Conservation (phyloP, 1,140 invertebrate species). For the Cataglyphis hispanica region DNA sequence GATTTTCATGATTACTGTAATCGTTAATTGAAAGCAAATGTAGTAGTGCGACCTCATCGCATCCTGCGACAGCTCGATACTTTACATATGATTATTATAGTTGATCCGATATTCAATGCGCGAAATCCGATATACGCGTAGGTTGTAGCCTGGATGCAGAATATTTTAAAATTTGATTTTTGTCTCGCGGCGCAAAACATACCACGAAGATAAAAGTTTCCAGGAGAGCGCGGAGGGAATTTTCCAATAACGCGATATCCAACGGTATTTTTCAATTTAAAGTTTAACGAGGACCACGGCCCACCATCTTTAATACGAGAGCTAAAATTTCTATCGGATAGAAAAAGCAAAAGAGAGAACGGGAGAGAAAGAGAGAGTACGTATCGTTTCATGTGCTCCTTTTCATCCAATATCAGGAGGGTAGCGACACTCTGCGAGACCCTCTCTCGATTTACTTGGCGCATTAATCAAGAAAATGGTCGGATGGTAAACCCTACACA, state of each 20-base stretch:
- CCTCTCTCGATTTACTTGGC: constrained; percentile 44
- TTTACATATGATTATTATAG: constrained; percentile 28
- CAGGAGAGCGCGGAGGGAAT: constrained; percentile 10
- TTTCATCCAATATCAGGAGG: neutral
- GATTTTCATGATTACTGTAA: neutral
- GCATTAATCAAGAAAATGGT: constrained; percentile 52
- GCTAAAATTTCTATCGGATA: constrained; percentile 33
- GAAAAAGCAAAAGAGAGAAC: neutral
- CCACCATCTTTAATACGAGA: constrained; percentile 36
- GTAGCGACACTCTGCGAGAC: constrained; percentile 1
- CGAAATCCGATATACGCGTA: constrained; percentile 36
- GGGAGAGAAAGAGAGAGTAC: neutral
- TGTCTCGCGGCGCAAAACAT: constrained; percentile 3
- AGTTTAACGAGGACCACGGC: constrained; percentile 43
- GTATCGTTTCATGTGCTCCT: neutral
- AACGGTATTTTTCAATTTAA: constrained; percentile 54
- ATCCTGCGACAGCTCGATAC: neutral
- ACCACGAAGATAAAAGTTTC: neutral
- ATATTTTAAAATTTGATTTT: constrained; percentile 51
- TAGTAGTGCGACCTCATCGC: neutral
- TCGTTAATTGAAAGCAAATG: neutral
- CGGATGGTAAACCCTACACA: neutral
- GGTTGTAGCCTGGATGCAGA: neutral
- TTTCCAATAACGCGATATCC: constrained; percentile 49
- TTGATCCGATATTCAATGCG: constrained; percentile 40